phyloP scores from a whole-genome alignment of 2,797 vertebrate genomes.

The Onychomys torridus region DNA sequence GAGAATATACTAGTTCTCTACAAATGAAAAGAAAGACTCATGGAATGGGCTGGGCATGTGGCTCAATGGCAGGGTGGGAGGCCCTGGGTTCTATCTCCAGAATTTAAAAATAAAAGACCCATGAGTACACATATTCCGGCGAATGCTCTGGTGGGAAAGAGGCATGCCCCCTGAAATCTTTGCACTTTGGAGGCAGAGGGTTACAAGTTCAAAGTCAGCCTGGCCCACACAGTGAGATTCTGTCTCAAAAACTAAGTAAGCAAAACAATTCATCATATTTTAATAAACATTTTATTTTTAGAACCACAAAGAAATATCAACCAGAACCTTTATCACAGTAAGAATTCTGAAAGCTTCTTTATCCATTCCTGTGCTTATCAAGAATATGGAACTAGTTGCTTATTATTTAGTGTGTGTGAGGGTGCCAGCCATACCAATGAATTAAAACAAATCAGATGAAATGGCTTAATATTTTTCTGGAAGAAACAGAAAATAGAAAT shows the following conservation, averaged over 20 bases:
- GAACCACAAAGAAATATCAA: not conserved
- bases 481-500: conserved; percentile 21
- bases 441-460: not conserved
- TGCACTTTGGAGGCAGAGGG: not conserved
- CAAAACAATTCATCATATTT: not conserved
- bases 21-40: not conserved
- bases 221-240: not conserved
- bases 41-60: not conserved
- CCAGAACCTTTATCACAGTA: not conserved
- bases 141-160: conserved; percentile 6
- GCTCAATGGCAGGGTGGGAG: not conserved
- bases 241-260: not conserved
- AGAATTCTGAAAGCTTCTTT: not conserved
- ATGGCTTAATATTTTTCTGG: not conserved
- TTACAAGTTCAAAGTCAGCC: not conserved
- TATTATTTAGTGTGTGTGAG: not conserved
- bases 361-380: conserved; percentile 15
- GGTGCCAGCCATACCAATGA: not conserved
- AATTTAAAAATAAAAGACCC: not conserved
- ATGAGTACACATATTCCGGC: not conserved
- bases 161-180: not conserved
- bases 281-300: not conserved
- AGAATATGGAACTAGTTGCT: not conserved
- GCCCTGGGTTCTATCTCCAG: not conserved
- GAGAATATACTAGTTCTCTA: not conserved